Conservation (phyloP, 2,888 invertebrate genomes). For the Euproctis similis region DNA sequence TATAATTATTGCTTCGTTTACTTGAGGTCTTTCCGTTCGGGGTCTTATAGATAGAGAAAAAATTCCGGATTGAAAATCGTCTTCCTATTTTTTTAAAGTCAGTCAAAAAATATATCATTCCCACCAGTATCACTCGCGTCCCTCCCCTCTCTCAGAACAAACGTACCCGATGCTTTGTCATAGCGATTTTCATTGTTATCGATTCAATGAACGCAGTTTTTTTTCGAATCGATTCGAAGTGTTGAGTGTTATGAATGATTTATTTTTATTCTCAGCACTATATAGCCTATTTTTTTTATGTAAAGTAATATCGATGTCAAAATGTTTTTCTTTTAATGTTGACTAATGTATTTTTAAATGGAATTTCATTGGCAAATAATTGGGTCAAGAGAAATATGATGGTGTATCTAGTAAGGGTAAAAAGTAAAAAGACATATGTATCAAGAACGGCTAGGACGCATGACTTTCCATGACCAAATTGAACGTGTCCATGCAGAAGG, state of each 20-base stretch:
- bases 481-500: too few relatives aligned
- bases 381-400: too few relatives aligned
- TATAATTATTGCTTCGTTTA: too few relatives aligned
- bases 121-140: conserved; percentile 9
- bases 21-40: too few relatives aligned
- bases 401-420: too few relatives aligned
- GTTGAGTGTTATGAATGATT: conserved; percentile 66
- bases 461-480: too few relatives aligned
- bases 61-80: too few relatives aligned
- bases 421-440: too few relatives aligned
- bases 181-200: conserved; percentile 65
- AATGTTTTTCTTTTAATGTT: conserved; percentile 35
- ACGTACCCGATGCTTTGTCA: conserved; percentile 48
- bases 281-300: conserved; percentile 29
- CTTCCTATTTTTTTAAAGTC: too few relatives aligned
- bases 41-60: too few relatives aligned
- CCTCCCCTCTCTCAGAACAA: conserved; percentile 24
- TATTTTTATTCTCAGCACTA: conserved; percentile 45
- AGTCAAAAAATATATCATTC: background rate
- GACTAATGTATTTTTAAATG: conserved; percentile 34
- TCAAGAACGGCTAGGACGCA: too few relatives aligned
- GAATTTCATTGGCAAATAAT: conserved; percentile 3
- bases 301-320: conserved; percentile 35
- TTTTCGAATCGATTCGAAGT: conserved; percentile 62
- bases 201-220: conserved; percentile 66